Conservation (phyloP, 1,140 invertebrate genomes). For the Drosophila busckii region DNA sequence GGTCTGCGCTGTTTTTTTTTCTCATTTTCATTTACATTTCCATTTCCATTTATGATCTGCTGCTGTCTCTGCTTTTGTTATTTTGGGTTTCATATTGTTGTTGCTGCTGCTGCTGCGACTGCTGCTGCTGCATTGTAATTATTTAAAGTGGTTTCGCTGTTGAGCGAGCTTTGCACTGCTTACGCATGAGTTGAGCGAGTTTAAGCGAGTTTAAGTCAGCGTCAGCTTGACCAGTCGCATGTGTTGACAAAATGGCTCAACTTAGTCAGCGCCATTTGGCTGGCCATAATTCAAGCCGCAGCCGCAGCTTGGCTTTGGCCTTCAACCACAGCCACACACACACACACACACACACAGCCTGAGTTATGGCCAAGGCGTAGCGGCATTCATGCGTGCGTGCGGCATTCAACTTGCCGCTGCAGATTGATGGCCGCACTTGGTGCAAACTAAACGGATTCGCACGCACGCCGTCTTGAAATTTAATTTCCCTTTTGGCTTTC, state of each 20-base stretch:
- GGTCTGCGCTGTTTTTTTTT: slow-evolving; percentile 26
- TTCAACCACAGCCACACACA: slow-evolving; percentile 18
- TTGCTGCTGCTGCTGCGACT: slow-evolving; percentile 1
- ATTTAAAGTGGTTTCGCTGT: slow-evolving; percentile 67
- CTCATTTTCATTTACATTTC: slow-evolving; percentile 12
- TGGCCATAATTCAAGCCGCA: slow-evolving; percentile 28
- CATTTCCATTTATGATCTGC: no score
- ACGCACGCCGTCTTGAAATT: slow-evolving; percentile 42
- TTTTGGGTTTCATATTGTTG: slow-evolving; percentile 8
- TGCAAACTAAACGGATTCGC: slow-evolving; percentile 52
- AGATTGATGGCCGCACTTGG: slow-evolving; percentile 65
- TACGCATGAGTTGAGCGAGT: neutral
- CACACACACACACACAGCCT: no score
- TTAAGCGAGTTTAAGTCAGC: no score
- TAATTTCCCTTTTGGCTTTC: slow-evolving; percentile 53
- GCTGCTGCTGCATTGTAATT: slow-evolving; percentile 57
- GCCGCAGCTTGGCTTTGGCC: slow-evolving; percentile 25
- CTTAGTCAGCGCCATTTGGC: slow-evolving; percentile 3
- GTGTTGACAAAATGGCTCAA: slow-evolving; percentile 15
- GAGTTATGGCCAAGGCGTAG: slow-evolving; percentile 14
- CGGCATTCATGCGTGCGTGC: slow-evolving; percentile 34
- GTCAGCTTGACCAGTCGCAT: neutral
- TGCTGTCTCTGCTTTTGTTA: slow-evolving; percentile 21
- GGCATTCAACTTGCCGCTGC: neutral
- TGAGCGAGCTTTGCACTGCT: neutral